These are phyloP conservation scores for Aleadryas rufinucha DNA, from an alignment of 2,113 vertebrate genomes.

Conservation along the genomic window DNA sequence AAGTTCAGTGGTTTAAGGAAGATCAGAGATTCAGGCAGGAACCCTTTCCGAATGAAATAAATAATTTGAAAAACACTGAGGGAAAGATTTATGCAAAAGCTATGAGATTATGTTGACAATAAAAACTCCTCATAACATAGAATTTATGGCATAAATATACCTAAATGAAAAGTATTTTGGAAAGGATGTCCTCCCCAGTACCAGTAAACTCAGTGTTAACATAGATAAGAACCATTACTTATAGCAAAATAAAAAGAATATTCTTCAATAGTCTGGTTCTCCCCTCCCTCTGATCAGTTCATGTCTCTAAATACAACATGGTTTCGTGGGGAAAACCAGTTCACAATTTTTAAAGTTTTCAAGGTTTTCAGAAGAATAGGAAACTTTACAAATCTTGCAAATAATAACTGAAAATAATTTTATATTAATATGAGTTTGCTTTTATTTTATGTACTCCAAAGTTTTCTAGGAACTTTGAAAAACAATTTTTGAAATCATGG, in stretches of 20 bases:
- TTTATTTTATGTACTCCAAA: neutral
- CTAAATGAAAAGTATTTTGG: neutral
- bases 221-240: neutral
- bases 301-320: neutral
- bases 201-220: neutral
- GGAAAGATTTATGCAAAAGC: neutral
- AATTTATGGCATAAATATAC: neutral
- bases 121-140: neutral
- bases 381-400: neutral
- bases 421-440: neutral
- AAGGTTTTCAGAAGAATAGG: neutral
- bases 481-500: neutral
- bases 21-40: neutral
- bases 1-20: neutral
- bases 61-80: neutral
- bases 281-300: neutral
- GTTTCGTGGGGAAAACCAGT: neutral
- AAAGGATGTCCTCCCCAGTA: neutral
- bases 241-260: neutral
- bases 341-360: neutral
- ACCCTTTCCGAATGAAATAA: neutral
- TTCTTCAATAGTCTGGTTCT: neutral
- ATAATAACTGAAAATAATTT: neutral
- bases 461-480: neutral
- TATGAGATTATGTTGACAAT: neutral